Evolutionary conservation across 2,113 vertebrate genomes (phyloP).

Genomic region (Neogale vison): DNA sequence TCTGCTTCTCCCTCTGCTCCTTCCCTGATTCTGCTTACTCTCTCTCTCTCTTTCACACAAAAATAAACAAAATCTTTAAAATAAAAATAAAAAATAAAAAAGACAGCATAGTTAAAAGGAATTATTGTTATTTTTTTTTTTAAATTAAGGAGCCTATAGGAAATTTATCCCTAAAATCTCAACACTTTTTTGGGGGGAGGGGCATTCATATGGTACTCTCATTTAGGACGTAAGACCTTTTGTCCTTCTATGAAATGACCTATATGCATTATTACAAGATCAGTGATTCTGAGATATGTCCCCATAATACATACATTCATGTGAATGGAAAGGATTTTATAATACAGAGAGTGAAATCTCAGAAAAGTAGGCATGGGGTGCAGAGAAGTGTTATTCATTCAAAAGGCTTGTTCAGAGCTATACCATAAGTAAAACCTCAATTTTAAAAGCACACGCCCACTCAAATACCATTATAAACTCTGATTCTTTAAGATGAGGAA

Average conservation of each 20-base stretch:
- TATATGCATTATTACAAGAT: background rate
- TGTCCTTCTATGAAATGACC: background rate
- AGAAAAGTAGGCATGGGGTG: background rate
- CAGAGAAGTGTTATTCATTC: background rate
- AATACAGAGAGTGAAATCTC: background rate
- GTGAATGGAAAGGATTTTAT: background rate
- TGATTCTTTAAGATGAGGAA: slow-evolving; percentile 46
- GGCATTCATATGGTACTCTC: background rate
- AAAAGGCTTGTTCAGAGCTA: background rate
- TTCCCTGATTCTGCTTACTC: too few species aligned
- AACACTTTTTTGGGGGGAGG: background rate
- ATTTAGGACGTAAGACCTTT: background rate
- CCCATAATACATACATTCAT: background rate
- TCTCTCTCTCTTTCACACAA: too few species aligned
- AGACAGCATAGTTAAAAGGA: background rate
- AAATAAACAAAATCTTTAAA: too few species aligned
- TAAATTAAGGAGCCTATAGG: background rate
- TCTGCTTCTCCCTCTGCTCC: too few species aligned
- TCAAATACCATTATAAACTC: slow-evolving; percentile 55
- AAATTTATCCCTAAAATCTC: background rate
- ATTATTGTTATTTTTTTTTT: background rate
- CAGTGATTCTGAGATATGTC: background rate
- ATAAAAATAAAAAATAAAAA: background rate
- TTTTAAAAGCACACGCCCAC: slow-evolving; percentile 51
- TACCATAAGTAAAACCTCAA: slow-evolving; percentile 24